Evolutionary conservation across 35 echinoderm and acorn worm species (phyloP).

Genomic region (Lytechinus variegatus): DNA sequence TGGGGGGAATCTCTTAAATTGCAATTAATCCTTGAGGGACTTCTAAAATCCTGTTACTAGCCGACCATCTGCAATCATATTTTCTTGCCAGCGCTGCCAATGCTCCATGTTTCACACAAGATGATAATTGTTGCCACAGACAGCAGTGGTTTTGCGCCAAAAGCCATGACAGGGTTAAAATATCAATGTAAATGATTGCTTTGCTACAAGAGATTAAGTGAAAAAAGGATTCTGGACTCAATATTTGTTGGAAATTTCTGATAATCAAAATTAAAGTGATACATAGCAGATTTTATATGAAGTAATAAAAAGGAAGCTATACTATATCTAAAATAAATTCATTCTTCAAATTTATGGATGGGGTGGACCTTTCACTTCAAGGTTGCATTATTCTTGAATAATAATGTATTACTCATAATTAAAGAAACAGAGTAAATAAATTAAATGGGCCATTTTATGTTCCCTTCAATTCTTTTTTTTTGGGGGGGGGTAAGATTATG

Average conservation of each 20-base stretch:
- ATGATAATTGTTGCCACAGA: background rate
- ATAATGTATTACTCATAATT: too few relatives aligned
- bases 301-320: too few relatives aligned
- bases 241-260: background rate
- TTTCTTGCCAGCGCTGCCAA: background rate
- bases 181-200: background rate
- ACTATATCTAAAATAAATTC: too few relatives aligned
- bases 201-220: background rate
- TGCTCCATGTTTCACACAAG: background rate
- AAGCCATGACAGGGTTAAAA: background rate
- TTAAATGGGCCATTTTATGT: too few relatives aligned
- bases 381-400: too few relatives aligned
- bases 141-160: background rate
- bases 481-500: background rate
- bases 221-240: background rate
- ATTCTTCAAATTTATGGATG: too few relatives aligned
- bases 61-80: conserved; percentile 44
- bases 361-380: too few relatives aligned
- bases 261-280: too few relatives aligned
- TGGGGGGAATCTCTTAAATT: conserved; percentile 53
- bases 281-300: too few relatives aligned
- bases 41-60: conserved; percentile 41
- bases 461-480: background rate
- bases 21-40: conserved; percentile 53
- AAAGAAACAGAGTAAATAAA: too few relatives aligned